These are phyloP conservation scores for Circaetus gallicus DNA, from an alignment of 2,113 vertebrate genomes.

Conservation along the genomic window DNA sequence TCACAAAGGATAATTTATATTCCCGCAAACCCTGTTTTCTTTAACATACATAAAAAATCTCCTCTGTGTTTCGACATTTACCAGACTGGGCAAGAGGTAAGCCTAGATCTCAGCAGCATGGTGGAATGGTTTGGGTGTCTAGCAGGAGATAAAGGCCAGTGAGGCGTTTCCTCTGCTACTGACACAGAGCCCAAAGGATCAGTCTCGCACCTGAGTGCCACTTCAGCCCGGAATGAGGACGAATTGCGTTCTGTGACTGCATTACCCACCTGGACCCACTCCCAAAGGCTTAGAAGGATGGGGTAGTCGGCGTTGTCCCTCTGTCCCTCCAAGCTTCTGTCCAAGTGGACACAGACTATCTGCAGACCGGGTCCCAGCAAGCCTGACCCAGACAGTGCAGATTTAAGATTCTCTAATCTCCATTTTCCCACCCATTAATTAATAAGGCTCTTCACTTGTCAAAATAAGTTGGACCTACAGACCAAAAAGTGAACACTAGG, in stretches of 20 bases:
- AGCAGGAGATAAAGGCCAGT: neutral
- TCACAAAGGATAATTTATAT: neutral
- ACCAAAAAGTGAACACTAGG: neutral
- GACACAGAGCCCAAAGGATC: neutral
- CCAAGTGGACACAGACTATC: neutral
- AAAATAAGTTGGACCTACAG: neutral
- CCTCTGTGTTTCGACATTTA: neutral
- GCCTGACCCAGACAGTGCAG: neutral
- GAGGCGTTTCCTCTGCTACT: neutral
- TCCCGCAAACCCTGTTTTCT: neutral
- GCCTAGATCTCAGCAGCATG: neutral
- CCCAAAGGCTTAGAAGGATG: neutral
- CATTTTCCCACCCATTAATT: neutral
- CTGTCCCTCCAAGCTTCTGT: neutral
- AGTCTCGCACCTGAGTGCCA: neutral
- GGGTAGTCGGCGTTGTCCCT: neutral
- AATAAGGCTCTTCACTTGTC: neutral
- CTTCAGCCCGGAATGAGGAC: accelerated
- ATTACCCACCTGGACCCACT: neutral
- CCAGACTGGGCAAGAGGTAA: neutral
- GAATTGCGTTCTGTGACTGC: neutral
- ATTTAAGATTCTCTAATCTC: neutral
- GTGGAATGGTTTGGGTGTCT: neutral
- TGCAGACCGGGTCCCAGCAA: neutral
- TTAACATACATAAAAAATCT: neutral